Evolutionary conservation across 2,113 vertebrate species (phyloP), one percentile per base, ranked within the genome.

Genomic region (Argyrosomus japonicus): DNA sequence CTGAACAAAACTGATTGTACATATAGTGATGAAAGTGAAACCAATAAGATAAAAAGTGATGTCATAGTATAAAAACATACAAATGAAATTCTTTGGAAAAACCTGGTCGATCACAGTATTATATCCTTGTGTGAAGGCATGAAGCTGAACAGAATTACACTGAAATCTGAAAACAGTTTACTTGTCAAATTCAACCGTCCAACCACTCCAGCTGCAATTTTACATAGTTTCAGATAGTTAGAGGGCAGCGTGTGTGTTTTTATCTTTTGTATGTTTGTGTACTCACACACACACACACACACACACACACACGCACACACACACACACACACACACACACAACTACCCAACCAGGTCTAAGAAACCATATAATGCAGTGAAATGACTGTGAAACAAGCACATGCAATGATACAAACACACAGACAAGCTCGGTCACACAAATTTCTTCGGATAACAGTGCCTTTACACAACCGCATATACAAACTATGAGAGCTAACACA

Each of bases 121-220:
- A 75, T 78, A 88, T 84, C 90, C 87, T 87, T 65, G 83, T 89
- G 86, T 83, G 79, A 79, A 71, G 32, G 47, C 25, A 87, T 74
- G 62, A 88, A 78, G 70, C 75, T 71, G 65, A 79, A 71, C 57
- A 78, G 54, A 75, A 82, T 79, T 60, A 75, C 63, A 85, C 15
- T 12, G 70, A 88, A 89, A 90, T 85, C 85, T 84, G 88, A 90
- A 88, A 89, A 79, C 57, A 32, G 77, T 89, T 89, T 77, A 83
- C 53, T 78, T 78, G 81, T 86, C 89, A 90, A 81, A 85, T 78
- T 75, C 75, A 62, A 74, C 65, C 62, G 85, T 56, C 57, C 65
- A 65, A 75, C 25, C 5, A 25, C 61, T 68, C 67, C 72, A 88
- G 74, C 78, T 87, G 78, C 48, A 86, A 64, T 77, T 79, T 71